Percentiles rank a stretch among this genome's conserved stretches.
Conservation (phyloP, 2,113 vertebrate species). For the Lipophrys pholis region DNA sequence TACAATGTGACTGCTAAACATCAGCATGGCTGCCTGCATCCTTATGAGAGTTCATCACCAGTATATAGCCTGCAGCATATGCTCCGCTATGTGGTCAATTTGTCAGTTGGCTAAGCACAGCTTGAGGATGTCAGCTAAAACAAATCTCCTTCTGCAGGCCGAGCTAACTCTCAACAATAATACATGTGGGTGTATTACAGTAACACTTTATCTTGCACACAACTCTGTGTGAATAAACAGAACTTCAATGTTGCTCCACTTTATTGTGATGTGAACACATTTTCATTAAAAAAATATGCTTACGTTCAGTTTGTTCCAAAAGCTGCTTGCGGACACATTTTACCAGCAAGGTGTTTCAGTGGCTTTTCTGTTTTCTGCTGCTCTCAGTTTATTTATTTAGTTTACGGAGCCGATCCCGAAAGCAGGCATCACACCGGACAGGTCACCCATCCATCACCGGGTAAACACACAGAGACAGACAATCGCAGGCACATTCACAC, state of each 20-base stretch:
- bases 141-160: conserved; percentile 37
- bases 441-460: too few species aligned
- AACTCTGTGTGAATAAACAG: neutral
- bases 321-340: too few species aligned
- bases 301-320: too few species aligned
- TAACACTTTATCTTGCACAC: neutral
- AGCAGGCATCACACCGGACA: too few species aligned
- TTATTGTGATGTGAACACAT: neutral
- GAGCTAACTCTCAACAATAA: neutral
- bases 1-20: conserved; percentile 41
- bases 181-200: conserved; percentile 15
- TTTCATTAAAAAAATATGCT: too few species aligned
- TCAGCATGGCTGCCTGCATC: conserved; percentile 39
- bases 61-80: conserved; percentile 37
- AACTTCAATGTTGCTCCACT: neutral
- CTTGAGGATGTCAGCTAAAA: conserved; percentile 44
- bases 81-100: conserved; percentile 57
- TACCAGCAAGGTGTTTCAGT: too few species aligned
- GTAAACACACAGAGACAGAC: too few species aligned
- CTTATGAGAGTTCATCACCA: conserved; percentile 57
- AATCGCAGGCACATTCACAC: too few species aligned
- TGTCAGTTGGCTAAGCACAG: conserved; percentile 65
- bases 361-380: too few species aligned
- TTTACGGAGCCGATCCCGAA: too few species aligned
- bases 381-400: too few species aligned